Conservation (phyloP, 2,113 vertebrate genomes). For the Lamprotornis superbus region DNA sequence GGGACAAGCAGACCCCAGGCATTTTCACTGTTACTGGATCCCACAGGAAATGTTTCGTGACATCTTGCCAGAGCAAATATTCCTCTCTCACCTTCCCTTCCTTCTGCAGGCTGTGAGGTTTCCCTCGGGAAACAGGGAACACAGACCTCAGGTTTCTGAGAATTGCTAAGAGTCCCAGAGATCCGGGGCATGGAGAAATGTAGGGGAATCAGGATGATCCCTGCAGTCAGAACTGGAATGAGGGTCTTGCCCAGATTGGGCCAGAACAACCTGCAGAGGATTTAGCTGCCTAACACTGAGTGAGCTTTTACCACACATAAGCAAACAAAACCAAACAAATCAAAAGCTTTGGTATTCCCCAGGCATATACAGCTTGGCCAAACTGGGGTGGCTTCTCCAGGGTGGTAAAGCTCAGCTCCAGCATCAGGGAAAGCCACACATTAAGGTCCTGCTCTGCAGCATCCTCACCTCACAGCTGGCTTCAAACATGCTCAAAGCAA, state of each 20-base stretch:
- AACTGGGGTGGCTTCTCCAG: not conserved
- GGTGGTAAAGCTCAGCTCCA: not conserved
- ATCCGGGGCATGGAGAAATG: fast-evolving
- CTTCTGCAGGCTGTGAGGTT: not conserved
- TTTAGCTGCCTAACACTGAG: not conserved
- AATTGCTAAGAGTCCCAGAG: not conserved
- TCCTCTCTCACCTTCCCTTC: not conserved
- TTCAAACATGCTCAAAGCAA: not conserved
- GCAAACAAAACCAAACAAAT: not conserved
- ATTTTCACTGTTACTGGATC: not conserved
- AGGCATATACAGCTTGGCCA: not conserved
- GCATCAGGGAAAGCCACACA: not conserved
- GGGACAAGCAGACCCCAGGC: not conserved
- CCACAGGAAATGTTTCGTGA: not conserved
- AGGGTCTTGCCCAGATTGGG: not conserved
- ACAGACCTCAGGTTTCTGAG: not conserved
- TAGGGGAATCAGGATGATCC: not conserved
- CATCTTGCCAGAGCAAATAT: not conserved
- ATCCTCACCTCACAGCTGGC: not conserved
- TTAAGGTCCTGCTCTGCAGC: not conserved
- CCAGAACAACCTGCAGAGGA: not conserved
- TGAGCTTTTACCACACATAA: not conserved
- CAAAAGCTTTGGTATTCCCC: not conserved
- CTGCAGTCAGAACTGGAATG: not conserved
- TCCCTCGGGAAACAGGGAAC: not conserved